These are phyloP conservation scores for Mesorhabditis spiculigera DNA, from an alignment of 2,888 invertebrate species.

Conservation along the genomic window DNA sequence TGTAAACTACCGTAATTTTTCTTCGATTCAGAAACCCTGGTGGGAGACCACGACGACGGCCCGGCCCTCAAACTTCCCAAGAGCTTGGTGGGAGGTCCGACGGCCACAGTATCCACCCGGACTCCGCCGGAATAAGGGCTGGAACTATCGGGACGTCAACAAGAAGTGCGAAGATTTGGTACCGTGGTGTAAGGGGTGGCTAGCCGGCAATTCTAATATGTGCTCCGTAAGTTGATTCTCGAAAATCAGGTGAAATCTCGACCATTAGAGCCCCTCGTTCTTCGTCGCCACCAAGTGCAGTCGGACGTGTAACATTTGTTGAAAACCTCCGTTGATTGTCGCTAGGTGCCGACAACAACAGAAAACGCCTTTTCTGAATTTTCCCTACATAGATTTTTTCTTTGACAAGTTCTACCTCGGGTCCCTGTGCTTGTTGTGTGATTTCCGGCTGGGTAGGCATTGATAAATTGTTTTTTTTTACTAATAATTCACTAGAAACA, in stretches of 20 bases:
- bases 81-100: background rate
- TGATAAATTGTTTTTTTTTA: no score
- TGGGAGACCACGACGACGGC: constrained; percentile 4
- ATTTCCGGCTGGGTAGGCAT: no score
- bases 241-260: background rate
- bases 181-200: constrained; percentile 37
- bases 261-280: background rate
- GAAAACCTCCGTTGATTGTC: background rate
- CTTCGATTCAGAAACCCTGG: background rate
- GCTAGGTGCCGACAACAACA: no score
- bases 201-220: constrained; percentile 23
- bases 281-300: background rate
- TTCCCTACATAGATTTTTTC: no score
- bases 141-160: background rate
- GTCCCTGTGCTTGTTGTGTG: no score
- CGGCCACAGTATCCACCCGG: no score
- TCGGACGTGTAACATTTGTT: background rate
- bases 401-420: no score
- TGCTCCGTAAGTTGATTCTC: constrained; percentile 17
- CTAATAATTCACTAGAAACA: no score
- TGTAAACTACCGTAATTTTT: no score
- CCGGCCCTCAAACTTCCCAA: background rate
- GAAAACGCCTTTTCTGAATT: no score
- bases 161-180: constrained; percentile 18
- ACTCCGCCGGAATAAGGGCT: background rate